These are phyloP conservation scores for Tragelaphus imberbis DNA, from an alignment of 2,113 vertebrate species.

Conservation along the genomic window DNA sequence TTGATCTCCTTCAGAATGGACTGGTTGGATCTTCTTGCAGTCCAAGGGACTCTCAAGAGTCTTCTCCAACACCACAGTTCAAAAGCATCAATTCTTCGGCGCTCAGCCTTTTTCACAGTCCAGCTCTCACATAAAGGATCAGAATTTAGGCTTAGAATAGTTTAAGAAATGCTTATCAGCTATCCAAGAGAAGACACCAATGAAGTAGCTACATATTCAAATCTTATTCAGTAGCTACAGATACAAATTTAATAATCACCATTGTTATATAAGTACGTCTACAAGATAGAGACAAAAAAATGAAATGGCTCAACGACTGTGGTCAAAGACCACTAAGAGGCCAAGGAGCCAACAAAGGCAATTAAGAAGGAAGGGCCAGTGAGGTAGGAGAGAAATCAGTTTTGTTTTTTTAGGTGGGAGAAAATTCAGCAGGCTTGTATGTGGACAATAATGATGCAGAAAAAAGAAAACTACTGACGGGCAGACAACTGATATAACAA, in stretches of 20 bases:
- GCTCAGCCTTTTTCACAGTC: too few species aligned
- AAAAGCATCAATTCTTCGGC: too few species aligned
- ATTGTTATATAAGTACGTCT: background rate
- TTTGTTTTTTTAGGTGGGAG: background rate
- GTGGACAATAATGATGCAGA: background rate
- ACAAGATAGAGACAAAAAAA: background rate
- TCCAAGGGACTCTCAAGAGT: too few species aligned
- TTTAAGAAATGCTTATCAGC: background rate
- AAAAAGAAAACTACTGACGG: background rate
- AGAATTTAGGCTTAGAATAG: background rate
- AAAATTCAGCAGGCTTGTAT: background rate
- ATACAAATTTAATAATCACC: background rate
- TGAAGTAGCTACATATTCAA: background rate
- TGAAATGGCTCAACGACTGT: background rate
- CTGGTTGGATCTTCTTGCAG: too few species aligned
- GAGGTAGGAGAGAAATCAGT: background rate
- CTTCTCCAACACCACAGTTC: too few species aligned
- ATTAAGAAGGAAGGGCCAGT: background rate
- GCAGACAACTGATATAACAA: background rate
- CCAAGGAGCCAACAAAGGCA: background rate
- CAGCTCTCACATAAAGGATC: too few species aligned
- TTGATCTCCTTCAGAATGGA: too few species aligned
- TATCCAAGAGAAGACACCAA: background rate
- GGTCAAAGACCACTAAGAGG: background rate
- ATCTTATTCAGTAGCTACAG: background rate